A percentile compares a stretch with the other conserved stretches of the same genome.
Evolutionary conservation across 2,797 vertebrate genomes (phyloP).

Genomic region (Micropoecilia bifurca): DNA sequence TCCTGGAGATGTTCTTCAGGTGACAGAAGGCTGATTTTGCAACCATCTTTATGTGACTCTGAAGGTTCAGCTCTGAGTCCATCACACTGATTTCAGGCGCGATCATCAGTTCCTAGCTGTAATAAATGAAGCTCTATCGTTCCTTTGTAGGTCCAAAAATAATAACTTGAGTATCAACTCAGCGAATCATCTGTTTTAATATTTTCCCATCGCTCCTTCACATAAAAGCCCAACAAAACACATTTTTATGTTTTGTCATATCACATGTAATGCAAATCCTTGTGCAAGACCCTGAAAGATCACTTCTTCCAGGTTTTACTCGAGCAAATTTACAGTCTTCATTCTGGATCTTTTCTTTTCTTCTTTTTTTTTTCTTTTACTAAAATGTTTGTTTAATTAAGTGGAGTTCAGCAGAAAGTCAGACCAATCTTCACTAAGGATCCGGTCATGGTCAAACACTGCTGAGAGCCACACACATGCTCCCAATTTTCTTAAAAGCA

Average conservation of each 20-base stretch:
- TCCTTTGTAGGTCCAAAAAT: no score
- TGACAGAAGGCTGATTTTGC: no score
- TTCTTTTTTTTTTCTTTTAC: neutral
- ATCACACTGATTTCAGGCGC: no score
- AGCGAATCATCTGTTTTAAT: neutral
- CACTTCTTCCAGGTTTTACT: neutral
- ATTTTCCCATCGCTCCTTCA: neutral
- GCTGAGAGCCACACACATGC: constrained; percentile 50
- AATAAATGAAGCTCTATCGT: no score
- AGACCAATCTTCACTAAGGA: constrained; percentile 42
- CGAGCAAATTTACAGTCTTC: neutral
- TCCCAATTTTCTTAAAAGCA: constrained; percentile 68
- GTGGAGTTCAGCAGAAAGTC: constrained; percentile 48
- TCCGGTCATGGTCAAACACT: constrained; percentile 25
- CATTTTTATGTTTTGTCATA: neutral
- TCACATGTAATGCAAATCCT: neutral
- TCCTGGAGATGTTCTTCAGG: no score
- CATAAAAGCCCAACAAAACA: no score
- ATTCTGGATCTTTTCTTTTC: neutral
- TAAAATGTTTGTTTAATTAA: constrained; percentile 44
- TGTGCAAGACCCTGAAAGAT: neutral
- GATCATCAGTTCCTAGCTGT: no score
- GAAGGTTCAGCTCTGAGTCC: no score
- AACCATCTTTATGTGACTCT: no score
- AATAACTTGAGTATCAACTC: neutral